Base-by-base conservation (phyloP, 1,140 invertebrate species). In the Drosophila elegans region DNA sequence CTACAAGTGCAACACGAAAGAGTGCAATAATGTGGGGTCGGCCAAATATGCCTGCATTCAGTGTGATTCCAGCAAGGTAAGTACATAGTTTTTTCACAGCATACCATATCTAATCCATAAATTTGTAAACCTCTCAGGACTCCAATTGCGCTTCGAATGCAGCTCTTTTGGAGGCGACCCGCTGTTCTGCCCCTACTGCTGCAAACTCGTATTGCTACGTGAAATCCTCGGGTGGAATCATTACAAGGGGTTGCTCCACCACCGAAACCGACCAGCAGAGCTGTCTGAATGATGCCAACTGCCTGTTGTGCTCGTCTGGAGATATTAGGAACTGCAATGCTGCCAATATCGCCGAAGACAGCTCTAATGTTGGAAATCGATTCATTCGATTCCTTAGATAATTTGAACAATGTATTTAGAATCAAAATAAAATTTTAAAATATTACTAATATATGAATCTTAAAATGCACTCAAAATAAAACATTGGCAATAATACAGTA, bases 181-280 rank as follows among this genome's bases (percentile, higher is more conserved):
- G 68, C 6, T 91, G 90, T 29, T 29, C 38, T 3, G 77, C 81
- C 9, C 84, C 90, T 7, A 79, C 90, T 7, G 78, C 90, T 4
- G 41, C 75, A 21, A 91, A 91, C 42, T 91, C 90, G 0, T 91
- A 91, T 54, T 91, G 90, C 44, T 91, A 77, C 63, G 86, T 80
- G 7, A 85, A 86, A 44, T 62, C 76, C 10, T 64, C 78, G 2
- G 66, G 69, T n/a, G 80, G 48, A 29, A 32, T 52, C 10, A 57
- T 68, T n/a, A 42, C 62, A 9, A 82, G 90, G 6, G 90, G 90
- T 5, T 91, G 90, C 56, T 53, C 90, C 34, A 90, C 81, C 36
- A 91, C 73, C 25, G 53, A 89, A 13, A 46, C 46, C 10, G 80
- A 89, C 49, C 90, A 91, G 67, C 44, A 71, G 32, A 74, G 46